These are phyloP conservation scores for Acanthoscelides obtectus DNA, from an alignment of 2,888 invertebrate genomes.

Conservation along the genomic window DNA sequence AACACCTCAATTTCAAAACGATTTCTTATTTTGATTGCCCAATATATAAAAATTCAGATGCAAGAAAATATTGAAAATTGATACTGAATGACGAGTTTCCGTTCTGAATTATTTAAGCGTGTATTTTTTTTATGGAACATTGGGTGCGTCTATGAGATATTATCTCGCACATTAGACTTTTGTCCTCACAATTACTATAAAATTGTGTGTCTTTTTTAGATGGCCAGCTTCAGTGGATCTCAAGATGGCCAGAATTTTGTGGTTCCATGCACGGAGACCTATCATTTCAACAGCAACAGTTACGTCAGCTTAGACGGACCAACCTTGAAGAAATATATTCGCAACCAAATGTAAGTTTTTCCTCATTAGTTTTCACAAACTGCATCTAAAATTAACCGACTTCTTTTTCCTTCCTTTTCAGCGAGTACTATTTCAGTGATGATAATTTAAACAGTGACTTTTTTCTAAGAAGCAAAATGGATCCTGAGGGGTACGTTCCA, in stretches of 20 bases:
- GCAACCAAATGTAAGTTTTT: slow-evolving; percentile 82
- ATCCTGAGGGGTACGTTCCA: slow-evolving; percentile 87
- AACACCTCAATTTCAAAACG: too few species aligned
- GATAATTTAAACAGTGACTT: slow-evolving; percentile 94
- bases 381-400: neutral
- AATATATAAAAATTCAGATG: too few species aligned
- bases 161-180: too few species aligned
- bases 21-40: too few species aligned
- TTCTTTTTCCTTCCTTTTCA: slow-evolving; percentile 46
- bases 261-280: slow-evolving; percentile 57
- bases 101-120: too few species aligned
- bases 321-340: slow-evolving; percentile 77
- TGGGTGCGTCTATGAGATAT: too few species aligned
- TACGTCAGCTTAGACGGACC: slow-evolving; percentile 43
- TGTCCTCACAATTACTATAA: too few species aligned
- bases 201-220: neutral
- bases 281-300: slow-evolving; percentile 55
- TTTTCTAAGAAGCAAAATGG: slow-evolving; percentile 96
- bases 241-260: slow-evolving; percentile 8
- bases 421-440: slow-evolving; percentile 98
- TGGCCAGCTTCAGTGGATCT: neutral
- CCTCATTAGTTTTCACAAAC: slow-evolving; percentile 1
- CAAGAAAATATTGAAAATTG: too few species aligned
- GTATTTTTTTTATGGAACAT: too few species aligned
- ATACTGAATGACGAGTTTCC: too few species aligned